These are phyloP conservation scores for Aptenodytes forsteri DNA, from an alignment of 2,113 vertebrate genomes.

Conservation along the genomic window DNA sequence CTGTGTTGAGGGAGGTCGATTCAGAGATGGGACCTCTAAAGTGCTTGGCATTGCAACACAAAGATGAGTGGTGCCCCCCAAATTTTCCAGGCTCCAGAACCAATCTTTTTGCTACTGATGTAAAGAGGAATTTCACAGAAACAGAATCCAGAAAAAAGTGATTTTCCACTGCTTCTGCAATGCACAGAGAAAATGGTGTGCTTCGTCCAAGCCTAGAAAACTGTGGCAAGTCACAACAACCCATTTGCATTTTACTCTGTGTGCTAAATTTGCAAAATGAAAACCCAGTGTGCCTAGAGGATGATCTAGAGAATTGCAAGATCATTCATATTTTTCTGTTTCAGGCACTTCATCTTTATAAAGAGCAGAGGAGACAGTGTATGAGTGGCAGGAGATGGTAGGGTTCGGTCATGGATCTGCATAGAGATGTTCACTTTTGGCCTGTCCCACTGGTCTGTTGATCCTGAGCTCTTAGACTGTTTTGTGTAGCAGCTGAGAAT, in stretches of 20 bases:
- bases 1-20: background rate
- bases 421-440: background rate
- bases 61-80: background rate
- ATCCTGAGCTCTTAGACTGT: background rate
- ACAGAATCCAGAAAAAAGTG: background rate
- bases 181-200: background rate
- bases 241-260: background rate
- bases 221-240: background rate
- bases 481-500: background rate
- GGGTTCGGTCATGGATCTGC: background rate
- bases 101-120: background rate
- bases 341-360: background rate
- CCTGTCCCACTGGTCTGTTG: background rate
- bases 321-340: background rate
- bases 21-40: background rate
- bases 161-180: background rate
- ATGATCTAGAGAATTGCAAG: background rate
- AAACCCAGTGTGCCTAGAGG: accelerated
- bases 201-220: background rate
- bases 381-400: background rate
- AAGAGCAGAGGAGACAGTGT: background rate
- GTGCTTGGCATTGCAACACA: background rate
- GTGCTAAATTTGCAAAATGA: background rate
- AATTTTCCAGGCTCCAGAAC: background rate
- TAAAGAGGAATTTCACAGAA: background rate